phyloP scores from a whole-genome alignment of 2,888 invertebrate species.

The Belgica antarctica region DNA sequence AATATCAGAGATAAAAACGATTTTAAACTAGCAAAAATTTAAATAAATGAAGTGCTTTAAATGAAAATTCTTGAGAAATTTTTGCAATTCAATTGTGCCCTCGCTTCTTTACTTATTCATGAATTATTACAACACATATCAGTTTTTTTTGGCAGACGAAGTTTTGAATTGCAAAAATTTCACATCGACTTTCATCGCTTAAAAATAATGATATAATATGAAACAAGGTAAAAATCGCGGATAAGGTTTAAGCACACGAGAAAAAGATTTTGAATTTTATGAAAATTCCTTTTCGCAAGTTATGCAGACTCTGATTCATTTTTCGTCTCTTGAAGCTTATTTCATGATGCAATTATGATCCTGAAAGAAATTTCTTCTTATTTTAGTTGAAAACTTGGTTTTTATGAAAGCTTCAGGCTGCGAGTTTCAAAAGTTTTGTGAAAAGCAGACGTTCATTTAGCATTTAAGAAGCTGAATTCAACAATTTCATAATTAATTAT shows the following conservation, averaged over 20 bases:
- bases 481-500: too few species aligned
- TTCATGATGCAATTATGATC: too few species aligned
- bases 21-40: constrained; percentile 14
- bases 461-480: too few species aligned
- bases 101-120: background rate
- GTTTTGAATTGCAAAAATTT: background rate
- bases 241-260: background rate
- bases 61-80: background rate
- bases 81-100: background rate
- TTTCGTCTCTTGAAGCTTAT: too few species aligned
- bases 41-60: constrained; percentile 26
- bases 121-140: constrained; percentile 14
- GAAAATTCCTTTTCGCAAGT: background rate
- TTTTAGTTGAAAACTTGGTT: too few species aligned
- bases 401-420: too few species aligned
- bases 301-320: background rate
- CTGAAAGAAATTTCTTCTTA: too few species aligned
- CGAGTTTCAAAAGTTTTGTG: too few species aligned
- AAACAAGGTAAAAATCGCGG: background rate
- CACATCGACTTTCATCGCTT: background rate
- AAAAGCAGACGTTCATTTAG: too few species aligned
- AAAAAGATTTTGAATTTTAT: background rate
- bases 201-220: background rate
- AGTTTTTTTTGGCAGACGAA: background rate
- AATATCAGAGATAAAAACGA: background rate